Evolutionary conservation across 2,797 vertebrate genomes (phyloP).

Genomic region (Chaetodon trifasciatus): DNA sequence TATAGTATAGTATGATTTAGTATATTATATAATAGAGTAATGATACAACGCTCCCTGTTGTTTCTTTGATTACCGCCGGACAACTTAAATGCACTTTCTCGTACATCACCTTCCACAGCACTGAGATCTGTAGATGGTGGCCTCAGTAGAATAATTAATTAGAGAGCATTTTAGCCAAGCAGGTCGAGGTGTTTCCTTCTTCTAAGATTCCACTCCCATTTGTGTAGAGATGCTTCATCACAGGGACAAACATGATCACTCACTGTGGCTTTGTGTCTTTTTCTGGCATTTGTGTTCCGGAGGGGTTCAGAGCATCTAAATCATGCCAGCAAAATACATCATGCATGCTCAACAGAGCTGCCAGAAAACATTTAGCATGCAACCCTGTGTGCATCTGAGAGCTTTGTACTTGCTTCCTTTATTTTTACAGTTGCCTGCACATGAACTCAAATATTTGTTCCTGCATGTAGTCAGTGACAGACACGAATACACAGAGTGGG

Average conservation of each 20-base stretch:
- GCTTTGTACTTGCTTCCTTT: not conserved
- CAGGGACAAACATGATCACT: slow-evolving; percentile 18
- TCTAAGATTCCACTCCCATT: slow-evolving; percentile 23
- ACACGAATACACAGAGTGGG: not conserved
- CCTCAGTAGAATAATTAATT: slow-evolving; percentile 22
- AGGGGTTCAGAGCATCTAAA: slow-evolving; percentile 4
- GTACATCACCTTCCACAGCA: not conserved
- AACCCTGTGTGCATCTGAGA: slow-evolving; percentile 5
- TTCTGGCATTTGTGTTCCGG: not conserved
- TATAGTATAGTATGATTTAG: no score
- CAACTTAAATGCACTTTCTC: not conserved
- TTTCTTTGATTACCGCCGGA: no score
- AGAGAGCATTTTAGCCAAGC: slow-evolving; percentile 13
- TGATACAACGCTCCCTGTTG: no score
- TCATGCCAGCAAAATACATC: not conserved
- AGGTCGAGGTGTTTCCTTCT: slow-evolving; percentile 24
- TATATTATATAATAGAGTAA: no score
- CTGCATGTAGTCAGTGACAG: not conserved
- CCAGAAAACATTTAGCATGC: slow-evolving; percentile 1
- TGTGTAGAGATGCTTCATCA: slow-evolving; percentile 17
- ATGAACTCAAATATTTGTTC: slow-evolving; percentile 7
- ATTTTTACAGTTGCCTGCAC: not conserved
- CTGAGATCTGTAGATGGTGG: not conserved
- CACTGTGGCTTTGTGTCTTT: slow-evolving; percentile 21
- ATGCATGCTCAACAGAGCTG: slow-evolving; percentile 11